Conservation (phyloP, 2,888 invertebrate species). For the Drosophila pseudotalamancana region DNA sequence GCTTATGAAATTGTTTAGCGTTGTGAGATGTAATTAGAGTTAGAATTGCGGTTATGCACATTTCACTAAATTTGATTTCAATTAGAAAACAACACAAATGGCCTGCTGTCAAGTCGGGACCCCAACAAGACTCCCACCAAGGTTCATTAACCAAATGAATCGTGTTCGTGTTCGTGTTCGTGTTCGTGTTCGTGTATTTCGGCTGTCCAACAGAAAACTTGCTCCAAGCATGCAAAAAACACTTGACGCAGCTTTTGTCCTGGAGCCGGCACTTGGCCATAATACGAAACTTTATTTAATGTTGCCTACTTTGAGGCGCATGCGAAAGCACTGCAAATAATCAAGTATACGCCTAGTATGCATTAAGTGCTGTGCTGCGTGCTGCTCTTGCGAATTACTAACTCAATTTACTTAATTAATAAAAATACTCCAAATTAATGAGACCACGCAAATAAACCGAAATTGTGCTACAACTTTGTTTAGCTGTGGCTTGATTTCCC, state of each 20-base stretch:
- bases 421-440: conserved; percentile 62
- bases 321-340: conserved; percentile 49
- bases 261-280: conserved; percentile 7
- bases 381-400: conserved; percentile 12
- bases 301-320: conserved; percentile 43
- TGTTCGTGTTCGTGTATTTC: background rate
- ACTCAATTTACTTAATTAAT: conserved; percentile 76
- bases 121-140: background rate
- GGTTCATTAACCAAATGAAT: conserved; percentile 72
- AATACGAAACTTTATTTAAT: conserved; percentile 40
- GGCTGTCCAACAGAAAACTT: conserved; percentile 30
- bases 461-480: conserved; percentile 20
- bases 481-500: conserved; percentile 1
- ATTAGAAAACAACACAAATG: conserved; percentile 51
- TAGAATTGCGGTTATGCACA: conserved; percentile 56
- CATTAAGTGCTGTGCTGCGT: conserved; percentile 25
- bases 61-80: conserved; percentile 63
- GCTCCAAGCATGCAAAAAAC: conserved; percentile 32
- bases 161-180: conserved; percentile 41
- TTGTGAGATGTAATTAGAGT: conserved; percentile 47
- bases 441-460: conserved; percentile 25
- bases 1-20: conserved; percentile 53
- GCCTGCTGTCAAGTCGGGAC: conserved; percentile 1
- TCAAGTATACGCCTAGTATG: conserved; percentile 61
- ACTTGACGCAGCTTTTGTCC: conserved; percentile 35